Percentiles rank a stretch among this genome's conserved stretches.
Conservation (phyloP, 2,797 vertebrate species). For the Rhadinocentrus ornatus region DNA sequence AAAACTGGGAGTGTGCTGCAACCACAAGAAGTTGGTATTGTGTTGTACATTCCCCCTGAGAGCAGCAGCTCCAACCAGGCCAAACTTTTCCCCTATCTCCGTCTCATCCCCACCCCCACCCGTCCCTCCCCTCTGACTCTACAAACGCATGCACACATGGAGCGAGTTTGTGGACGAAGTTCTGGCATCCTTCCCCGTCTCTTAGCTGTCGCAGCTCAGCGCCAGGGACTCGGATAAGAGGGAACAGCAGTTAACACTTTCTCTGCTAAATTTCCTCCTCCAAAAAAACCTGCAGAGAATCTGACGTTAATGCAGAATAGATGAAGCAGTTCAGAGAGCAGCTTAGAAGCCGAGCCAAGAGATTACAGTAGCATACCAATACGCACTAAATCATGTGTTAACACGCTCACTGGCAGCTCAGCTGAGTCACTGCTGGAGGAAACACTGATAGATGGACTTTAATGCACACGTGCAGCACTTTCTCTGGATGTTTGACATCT, state of each 20-base stretch:
- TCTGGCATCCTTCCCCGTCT: conserved; percentile 39
- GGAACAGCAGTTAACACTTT: background rate
- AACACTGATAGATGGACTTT: background rate
- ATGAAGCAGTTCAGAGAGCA: background rate
- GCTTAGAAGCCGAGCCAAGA: conserved; percentile 21
- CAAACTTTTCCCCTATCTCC: conserved; percentile 32
- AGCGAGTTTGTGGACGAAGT: conserved; percentile 62
- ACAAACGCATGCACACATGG: conserved; percentile 75
- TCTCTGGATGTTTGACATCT: background rate
- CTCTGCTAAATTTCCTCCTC: background rate
- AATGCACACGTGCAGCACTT: background rate
- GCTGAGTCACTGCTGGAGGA: background rate
- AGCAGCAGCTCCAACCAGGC: conserved; percentile 48
- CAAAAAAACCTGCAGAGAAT: background rate
- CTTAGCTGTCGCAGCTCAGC: conserved; percentile 4
- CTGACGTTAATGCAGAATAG: background rate
- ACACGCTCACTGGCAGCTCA: conserved; percentile 49
- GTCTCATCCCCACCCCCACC: background rate
- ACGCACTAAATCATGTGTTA: conserved; percentile 59
- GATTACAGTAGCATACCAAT: conserved; percentile 56
- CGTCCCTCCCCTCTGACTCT: conserved; percentile 39
- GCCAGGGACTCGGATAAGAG: background rate
- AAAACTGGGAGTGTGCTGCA: conserved; percentile 56
- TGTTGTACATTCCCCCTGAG: conserved; percentile 66
- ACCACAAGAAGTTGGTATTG: conserved; percentile 65